Evolutionary conservation across 2,888 invertebrate species (phyloP).

Genomic region (Eudasyphora cyanicolor): DNA sequence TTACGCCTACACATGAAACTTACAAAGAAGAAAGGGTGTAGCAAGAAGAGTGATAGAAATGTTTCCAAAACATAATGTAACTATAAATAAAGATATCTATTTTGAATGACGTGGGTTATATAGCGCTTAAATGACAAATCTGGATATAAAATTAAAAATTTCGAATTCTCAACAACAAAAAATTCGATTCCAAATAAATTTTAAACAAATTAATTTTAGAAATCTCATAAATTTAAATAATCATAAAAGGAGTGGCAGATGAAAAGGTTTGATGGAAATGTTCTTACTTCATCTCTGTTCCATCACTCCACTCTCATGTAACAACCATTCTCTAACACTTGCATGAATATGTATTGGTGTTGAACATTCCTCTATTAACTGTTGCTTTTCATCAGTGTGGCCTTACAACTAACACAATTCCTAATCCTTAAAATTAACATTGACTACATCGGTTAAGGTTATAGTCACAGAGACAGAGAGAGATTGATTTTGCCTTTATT

Average conservation of each 20-base stretch:
- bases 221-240: too few species aligned
- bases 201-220: too few species aligned
- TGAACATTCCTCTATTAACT: conserved; percentile 45
- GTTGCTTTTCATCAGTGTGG: conserved; percentile 41
- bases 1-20: background rate
- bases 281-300: background rate
- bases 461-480: background rate
- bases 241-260: too few species aligned
- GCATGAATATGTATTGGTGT: background rate
- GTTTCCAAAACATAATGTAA: too few species aligned
- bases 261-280: too few species aligned
- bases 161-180: too few species aligned
- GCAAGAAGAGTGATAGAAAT: background rate
- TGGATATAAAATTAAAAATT: too few species aligned
- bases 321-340: background rate
- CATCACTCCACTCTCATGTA: background rate
- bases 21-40: background rate
- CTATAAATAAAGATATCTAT: too few species aligned
- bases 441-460: background rate
- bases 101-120: too few species aligned
- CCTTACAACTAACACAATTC: background rate
- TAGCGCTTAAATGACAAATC: too few species aligned
- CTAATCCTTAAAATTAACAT: conserved; percentile 20
- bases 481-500: conserved; percentile 43
- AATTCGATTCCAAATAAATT: too few species aligned